Evolutionary conservation across 2,113 vertebrate genomes (phyloP).

Genomic region (Bufo bufo): DNA sequence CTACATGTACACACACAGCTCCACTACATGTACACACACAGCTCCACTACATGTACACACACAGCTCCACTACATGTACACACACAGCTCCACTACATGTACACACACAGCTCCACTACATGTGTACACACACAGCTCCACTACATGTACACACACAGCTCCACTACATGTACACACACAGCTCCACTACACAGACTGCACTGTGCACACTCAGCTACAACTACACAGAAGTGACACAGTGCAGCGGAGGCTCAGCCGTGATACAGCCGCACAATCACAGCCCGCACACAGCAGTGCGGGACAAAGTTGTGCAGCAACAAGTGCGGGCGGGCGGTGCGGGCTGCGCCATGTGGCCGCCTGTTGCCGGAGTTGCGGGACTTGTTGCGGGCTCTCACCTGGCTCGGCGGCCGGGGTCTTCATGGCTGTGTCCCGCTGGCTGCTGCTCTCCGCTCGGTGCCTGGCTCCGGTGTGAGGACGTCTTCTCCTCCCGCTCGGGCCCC

Average conservation of each 20-base stretch:
- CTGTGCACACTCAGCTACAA: not conserved
- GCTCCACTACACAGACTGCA: too few relatives aligned
- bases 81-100: too few relatives aligned
- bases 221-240: not conserved
- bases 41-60: too few relatives aligned
- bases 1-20: too few relatives aligned
- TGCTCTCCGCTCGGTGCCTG: slow-evolving; percentile 62
- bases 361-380: slow-evolving; percentile 19
- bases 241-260: not conserved
- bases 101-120: too few relatives aligned
- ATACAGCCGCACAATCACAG: not conserved
- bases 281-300: not conserved
- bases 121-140: too few relatives aligned
- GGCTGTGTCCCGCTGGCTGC: slow-evolving; percentile 63
- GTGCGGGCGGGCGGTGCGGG: not conserved
- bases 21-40: too few relatives aligned
- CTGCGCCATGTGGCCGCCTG: slow-evolving; percentile 20
- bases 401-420: slow-evolving; percentile 75
- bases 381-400: slow-evolving; percentile 63
- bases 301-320: slow-evolving; percentile 32
- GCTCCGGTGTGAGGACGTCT: slow-evolving; percentile 69
- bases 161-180: too few relatives aligned
- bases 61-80: too few relatives aligned
- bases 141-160: too few relatives aligned
- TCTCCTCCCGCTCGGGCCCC: slow-evolving; percentile 65